Evolutionary conservation across 2,113 vertebrate species (phyloP).

Genomic region (Orthonyx spaldingii): DNA sequence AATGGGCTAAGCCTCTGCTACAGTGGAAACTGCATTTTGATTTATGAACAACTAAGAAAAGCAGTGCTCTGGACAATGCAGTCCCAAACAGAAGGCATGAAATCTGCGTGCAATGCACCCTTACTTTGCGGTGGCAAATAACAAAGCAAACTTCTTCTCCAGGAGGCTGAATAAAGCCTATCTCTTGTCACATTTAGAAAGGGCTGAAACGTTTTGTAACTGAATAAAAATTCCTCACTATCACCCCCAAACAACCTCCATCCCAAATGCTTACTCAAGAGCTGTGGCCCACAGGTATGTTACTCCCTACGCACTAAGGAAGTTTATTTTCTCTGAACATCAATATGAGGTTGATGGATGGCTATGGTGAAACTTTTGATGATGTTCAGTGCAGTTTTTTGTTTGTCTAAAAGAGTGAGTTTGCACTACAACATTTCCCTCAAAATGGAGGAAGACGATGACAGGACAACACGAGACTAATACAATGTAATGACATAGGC

Average conservation of each 20-base stretch:
- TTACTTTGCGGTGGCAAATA: not conserved
- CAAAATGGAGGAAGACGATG: not conserved
- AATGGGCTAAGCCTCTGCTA: not conserved
- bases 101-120: not conserved
- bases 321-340: not conserved
- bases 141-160: not conserved
- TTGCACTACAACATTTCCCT: not conserved
- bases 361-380: not conserved
- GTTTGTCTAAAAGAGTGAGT: not conserved
- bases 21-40: not conserved
- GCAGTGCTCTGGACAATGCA: not conserved
- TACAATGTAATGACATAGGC: not conserved
- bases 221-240: not conserved
- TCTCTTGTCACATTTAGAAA: not conserved
- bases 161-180: not conserved
- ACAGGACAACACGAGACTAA: not conserved
- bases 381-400: not conserved
- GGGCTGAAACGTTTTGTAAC: not conserved
- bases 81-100: not conserved
- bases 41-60: not conserved
- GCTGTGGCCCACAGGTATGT: accelerated
- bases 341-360: not conserved
- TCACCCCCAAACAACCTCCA: not conserved
- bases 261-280: not conserved
- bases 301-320: not conserved